Evolutionary conservation across 2,113 vertebrate species (phyloP).

Genomic region (Panthera uncia): DNA sequence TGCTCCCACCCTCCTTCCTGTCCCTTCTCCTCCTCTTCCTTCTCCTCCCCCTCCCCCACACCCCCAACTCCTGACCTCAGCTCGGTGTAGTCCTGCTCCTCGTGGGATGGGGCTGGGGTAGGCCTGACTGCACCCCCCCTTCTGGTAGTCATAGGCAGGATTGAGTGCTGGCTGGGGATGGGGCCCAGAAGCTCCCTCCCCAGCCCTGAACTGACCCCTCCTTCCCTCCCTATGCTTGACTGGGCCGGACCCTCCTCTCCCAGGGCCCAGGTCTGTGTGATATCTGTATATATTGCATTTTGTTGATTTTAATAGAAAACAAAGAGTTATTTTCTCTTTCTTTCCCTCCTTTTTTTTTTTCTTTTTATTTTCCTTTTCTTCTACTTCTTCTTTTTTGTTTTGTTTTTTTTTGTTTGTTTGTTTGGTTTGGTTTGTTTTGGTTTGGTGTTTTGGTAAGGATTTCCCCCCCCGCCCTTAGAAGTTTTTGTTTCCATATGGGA

Average conservation of each 20-base stretch:
- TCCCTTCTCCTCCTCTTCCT: not conserved
- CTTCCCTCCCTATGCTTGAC: conserved; percentile 64
- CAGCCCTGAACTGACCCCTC: conserved; percentile 52
- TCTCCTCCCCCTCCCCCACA: not conserved
- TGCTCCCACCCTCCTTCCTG: conserved; percentile 23
- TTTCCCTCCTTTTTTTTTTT: conserved; percentile 72
- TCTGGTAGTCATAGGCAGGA: conserved; percentile 78
- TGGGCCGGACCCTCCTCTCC: conserved; percentile 66
- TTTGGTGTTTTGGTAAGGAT: conserved; percentile 38
- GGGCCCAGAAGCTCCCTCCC: conserved; percentile 63
- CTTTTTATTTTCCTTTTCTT: not conserved
- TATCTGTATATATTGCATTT: conserved; percentile 83
- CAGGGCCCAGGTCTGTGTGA: conserved; percentile 79
- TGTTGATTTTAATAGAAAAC: conserved; percentile 86
- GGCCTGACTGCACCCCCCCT: conserved; percentile 61
- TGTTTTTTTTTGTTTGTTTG: not conserved
- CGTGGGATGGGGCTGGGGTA: conserved; percentile 63
- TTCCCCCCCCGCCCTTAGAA: not conserved
- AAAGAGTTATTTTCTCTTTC: conserved; percentile 83
- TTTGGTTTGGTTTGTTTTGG: not conserved
- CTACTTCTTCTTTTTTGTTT: conserved; percentile 16
- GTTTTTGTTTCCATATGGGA: conserved; percentile 67
- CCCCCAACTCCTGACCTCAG: conserved; percentile 56
- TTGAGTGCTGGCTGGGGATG: conserved; percentile 58
- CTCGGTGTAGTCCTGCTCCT: conserved; percentile 66